These are phyloP conservation scores for Cepphus grylle DNA, from an alignment of 2,113 vertebrate genomes.

Conservation along the genomic window DNA sequence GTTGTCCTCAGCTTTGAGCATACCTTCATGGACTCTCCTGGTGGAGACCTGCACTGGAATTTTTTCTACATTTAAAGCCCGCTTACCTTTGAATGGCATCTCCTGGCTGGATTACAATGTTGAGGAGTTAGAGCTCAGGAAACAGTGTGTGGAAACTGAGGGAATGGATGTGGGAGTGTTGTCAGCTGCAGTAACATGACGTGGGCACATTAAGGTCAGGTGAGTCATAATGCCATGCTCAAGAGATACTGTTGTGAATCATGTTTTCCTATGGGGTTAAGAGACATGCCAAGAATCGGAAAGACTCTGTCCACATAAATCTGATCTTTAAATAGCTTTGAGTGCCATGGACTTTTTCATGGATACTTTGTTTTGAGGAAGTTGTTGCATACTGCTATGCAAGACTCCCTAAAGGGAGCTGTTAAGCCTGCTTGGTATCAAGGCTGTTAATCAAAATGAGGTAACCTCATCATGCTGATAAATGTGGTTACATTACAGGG, in stretches of 20 bases:
- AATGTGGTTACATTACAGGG: neutral
- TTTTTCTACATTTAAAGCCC: neutral
- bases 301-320: neutral
- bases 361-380: neutral
- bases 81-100: neutral
- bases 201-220: neutral
- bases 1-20: neutral
- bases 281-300: neutral
- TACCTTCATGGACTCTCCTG: neutral
- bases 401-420: neutral
- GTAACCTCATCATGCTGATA: neutral
- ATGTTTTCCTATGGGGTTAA: neutral
- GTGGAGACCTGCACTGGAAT: neutral
- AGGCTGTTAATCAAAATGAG: neutral
- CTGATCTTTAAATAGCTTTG: neutral
- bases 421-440: neutral
- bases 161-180: neutral
- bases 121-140: neutral
- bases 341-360: neutral
- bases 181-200: neutral
- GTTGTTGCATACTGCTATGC: neutral
- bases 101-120: neutral
- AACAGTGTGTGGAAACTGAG: neutral
- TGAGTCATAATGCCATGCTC: neutral
- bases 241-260: neutral